Conservation (phyloP, 2,797 vertebrate genomes). For the Lacerta viridis region DNA sequence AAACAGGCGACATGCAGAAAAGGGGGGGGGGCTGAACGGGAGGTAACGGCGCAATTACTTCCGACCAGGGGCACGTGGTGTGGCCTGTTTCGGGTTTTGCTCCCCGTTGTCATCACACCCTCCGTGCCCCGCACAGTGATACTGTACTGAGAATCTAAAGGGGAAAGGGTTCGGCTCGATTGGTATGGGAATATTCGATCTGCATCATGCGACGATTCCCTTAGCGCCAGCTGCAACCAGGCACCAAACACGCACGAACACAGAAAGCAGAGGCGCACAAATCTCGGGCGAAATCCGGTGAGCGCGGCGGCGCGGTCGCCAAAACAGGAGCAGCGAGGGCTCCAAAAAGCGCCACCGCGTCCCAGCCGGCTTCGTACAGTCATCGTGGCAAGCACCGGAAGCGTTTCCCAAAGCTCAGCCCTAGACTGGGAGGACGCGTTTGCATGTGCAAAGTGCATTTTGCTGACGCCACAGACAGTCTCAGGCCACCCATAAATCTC, state of each 20-base stretch:
- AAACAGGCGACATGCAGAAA: neutral
- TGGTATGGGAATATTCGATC: neutral
- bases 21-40: no score
- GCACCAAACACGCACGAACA: neutral
- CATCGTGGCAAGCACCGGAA: neutral
- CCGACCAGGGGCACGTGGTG: neutral
- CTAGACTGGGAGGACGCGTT: neutral
- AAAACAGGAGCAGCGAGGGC: neutral
- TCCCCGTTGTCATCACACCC: neutral
- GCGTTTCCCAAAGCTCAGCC: neutral
- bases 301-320: no score
- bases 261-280: neutral
- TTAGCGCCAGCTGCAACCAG: neutral
- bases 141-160: neutral
- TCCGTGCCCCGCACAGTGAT: neutral
- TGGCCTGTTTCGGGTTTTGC: no score
- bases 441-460: neutral
- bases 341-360: neutral
- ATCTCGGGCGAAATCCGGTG: neutral
- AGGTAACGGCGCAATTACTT: neutral
- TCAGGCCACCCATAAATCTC: neutral
- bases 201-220: neutral
- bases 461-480: neutral
- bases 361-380: neutral
- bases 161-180: neutral